A percentile compares a stretch with the other conserved stretches of the same genome.
phyloP scores from a whole-genome alignment of 2,113 vertebrate genomes.

The Alouatta palliata region DNA sequence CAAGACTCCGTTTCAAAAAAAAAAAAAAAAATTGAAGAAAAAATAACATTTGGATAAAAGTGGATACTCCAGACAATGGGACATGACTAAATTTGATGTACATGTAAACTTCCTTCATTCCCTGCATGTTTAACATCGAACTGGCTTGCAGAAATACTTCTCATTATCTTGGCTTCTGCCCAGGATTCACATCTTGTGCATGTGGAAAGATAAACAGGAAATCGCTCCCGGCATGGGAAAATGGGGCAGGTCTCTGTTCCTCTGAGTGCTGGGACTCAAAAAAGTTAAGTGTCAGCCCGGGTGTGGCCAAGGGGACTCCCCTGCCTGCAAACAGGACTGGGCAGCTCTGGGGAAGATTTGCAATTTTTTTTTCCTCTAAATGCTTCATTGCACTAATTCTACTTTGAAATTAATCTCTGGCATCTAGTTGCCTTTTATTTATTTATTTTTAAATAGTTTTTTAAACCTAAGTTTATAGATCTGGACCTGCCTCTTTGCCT shows the following conservation, averaged over 20 bases:
- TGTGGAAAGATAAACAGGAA: slow-evolving; percentile 73
- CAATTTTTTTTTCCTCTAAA: not conserved
- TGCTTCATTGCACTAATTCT: not conserved
- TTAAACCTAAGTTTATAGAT: not conserved
- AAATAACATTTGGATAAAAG: not conserved
- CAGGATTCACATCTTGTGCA: not conserved
- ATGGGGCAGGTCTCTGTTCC: not conserved
- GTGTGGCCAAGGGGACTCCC: not conserved
- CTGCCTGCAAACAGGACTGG: not conserved
- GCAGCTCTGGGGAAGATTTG: not conserved
- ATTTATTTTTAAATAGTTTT: not conserved
- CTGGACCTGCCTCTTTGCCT: not conserved
- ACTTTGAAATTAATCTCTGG: not conserved
- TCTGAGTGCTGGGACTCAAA: not conserved
- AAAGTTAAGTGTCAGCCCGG: not conserved
- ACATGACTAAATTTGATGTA: slow-evolving; percentile 23
- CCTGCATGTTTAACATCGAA: not conserved
- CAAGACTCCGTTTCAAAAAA: too few species aligned
- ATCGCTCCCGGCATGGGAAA: not conserved
- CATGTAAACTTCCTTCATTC: not conserved
- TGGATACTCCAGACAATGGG: not conserved
- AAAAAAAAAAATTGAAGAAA: too few species aligned
- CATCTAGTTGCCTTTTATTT: not conserved
- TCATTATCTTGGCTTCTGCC: slow-evolving; percentile 41
- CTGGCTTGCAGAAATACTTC: slow-evolving; percentile 5